These are phyloP conservation scores for Rhipidura dahli DNA, from an alignment of 2,113 vertebrate species.

Conservation along the genomic window DNA sequence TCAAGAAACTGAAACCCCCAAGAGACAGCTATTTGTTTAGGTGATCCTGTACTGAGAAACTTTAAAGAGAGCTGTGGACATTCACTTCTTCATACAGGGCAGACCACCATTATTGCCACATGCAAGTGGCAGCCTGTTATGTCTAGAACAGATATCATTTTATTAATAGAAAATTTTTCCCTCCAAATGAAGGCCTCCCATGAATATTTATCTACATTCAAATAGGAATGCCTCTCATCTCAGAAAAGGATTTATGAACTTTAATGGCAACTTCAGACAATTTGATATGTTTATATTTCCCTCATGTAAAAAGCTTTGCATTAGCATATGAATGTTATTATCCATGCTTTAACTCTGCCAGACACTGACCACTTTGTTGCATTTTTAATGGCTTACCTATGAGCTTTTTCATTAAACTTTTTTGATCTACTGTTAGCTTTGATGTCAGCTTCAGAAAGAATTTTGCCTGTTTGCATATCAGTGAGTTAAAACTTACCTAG, in stretches of 20 bases:
- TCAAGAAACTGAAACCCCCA: neutral
- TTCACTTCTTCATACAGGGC: neutral
- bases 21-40: neutral
- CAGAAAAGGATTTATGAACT: neutral
- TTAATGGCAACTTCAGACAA: constrained; percentile 18
- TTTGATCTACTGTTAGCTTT: constrained; percentile 38
- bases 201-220: constrained; percentile 41
- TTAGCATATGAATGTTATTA: constrained; percentile 41
- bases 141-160: neutral
- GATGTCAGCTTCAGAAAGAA: constrained; percentile 17
- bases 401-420: constrained; percentile 27
- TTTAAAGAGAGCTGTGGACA: neutral
- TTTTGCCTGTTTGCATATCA: neutral
- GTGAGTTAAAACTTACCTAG: neutral
- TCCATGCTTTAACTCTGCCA: constrained; percentile 21
- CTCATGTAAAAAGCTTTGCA: constrained; percentile 35
- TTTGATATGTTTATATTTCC: constrained; percentile 7
- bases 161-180: constrained; percentile 1
- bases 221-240: neutral
- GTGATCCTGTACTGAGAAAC: neutral
- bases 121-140: neutral
- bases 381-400: constrained; percentile 32
- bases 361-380: constrained; percentile 40
- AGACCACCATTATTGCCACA: neutral
- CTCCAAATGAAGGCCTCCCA: neutral